Conservation (phyloP, 2,113 vertebrate genomes). For the Callithrix jacchus region DNA sequence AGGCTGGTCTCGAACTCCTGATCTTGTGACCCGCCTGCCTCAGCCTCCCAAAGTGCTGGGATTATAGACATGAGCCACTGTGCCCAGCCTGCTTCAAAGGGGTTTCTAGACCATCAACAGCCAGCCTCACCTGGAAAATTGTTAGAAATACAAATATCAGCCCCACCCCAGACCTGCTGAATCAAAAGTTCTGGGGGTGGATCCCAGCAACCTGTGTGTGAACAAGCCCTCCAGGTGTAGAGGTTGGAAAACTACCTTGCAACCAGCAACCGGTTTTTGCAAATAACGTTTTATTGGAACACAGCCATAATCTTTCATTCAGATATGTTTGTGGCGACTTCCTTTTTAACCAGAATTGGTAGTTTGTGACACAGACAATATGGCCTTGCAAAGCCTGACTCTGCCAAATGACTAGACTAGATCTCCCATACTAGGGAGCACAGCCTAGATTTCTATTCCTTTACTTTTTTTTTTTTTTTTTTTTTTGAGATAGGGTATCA, state of each 20-base stretch:
- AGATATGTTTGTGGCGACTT: not conserved
- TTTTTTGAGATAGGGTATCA: too few species aligned
- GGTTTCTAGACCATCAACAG: not conserved
- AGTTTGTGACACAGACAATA: not conserved
- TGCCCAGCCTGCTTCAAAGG: not conserved
- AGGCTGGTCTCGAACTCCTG: too few species aligned
- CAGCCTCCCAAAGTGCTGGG: too few species aligned
- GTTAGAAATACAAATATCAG: not conserved
- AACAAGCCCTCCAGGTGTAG: not conserved
- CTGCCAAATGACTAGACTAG: not conserved
- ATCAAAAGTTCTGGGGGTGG: not conserved
- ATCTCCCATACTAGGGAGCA: not conserved
- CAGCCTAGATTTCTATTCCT: not conserved
- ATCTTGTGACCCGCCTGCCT: too few species aligned
- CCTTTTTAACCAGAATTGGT: not conserved
- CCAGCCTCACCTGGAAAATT: not conserved
- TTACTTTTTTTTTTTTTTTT: too few species aligned
- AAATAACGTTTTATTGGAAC: conserved; percentile 1
- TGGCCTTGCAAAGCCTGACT: not conserved
- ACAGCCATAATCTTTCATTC: not conserved
- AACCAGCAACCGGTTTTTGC: not conserved
- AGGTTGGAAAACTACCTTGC: not conserved
- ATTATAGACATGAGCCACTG: too few species aligned
- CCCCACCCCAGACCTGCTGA: not conserved
- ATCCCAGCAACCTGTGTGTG: not conserved